Base-by-base conservation (phyloP, 2,888 invertebrate species). In the Drosophila seclusa region DNA sequence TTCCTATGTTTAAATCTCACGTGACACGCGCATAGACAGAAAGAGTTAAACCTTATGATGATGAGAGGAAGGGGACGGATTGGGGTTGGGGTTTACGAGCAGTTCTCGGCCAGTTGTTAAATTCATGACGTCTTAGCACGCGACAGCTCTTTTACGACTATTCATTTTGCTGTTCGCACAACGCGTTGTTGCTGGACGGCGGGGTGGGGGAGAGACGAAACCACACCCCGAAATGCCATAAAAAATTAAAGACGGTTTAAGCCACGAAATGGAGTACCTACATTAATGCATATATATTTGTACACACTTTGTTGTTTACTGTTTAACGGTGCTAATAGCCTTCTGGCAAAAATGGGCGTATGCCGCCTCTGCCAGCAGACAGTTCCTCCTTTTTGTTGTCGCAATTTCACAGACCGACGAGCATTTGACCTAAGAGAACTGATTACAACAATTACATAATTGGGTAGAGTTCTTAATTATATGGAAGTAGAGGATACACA, bases 71-170 rank as follows among this genome's bases (percentile, higher is more conserved):
- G 36, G 16, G 16, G n/a, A 10, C 13, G 24, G 1, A n/a, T n/a
- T 55, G 18, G 53, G 4, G 21, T 21, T 21, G 40, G 36, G 42
- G 27, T 52, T 70, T 68, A 64, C 57, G 59, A 62, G 36, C 69
- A 70, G 21, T 67, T 67, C 66, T 61, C 27, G 48, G 73, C 59
- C 62, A 73, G 63, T 42, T 76, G 55, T 74, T 63, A 86, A 90
- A 80, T 89, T 87, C 85, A 87, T 87, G 89, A 80, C 65, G 68
- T 82, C 74, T 71, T 63, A 84, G 63, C 87, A 87, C 90, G 90
- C 87, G 80, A 87, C 82, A 48, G 64, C 70, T 77, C 63, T 90
- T 45, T 87, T 90, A 87, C 68, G 48, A 58, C 66, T 52, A 64
- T 80, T 83, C 81, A 60, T 80, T 80, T 83, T 80, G 69, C 71